Conservation (phyloP, 1,140 invertebrate species). For the Kradibia gibbosae region DNA sequence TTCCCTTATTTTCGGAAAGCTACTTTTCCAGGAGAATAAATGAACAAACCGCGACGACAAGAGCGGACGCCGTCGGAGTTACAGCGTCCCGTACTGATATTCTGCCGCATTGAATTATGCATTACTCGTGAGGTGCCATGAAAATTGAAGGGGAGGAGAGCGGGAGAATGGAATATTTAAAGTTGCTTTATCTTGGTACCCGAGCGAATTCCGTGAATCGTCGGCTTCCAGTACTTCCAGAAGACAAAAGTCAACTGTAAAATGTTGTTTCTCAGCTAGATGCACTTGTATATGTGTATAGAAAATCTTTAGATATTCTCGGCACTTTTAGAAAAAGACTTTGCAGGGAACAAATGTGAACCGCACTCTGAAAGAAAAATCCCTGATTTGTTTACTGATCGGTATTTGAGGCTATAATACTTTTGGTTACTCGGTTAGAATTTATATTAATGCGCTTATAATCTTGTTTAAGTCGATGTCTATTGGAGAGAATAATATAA, state of each 20-base stretch:
- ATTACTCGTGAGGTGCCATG: conserved; percentile 19
- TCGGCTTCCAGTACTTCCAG: conserved; percentile 5
- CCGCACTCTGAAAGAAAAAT: no score
- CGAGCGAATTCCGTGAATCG: conserved; percentile 23
- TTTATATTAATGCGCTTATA: background rate
- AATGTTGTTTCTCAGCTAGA: background rate
- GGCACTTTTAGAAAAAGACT: conserved; percentile 4
- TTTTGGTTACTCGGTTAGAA: background rate
- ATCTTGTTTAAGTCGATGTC: no score
- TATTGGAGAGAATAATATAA: no score
- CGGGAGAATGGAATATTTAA: conserved; percentile 42
- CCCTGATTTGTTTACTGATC: background rate
- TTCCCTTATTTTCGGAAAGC: background rate
- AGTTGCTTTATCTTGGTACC: conserved; percentile 46
- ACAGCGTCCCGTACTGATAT: conserved; percentile 33
- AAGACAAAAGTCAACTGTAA: conserved; percentile 16
- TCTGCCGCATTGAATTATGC: conserved; percentile 48
- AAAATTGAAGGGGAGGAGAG: conserved; percentile 32
- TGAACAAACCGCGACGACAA: conserved; percentile 21
- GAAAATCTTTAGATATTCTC: background rate
- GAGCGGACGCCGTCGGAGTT: conserved; percentile 25
- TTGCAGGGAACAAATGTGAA: background rate
- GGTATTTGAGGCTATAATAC: background rate
- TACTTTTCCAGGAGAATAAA: conserved; percentile 35
- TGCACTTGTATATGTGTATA: background rate